These are phyloP conservation scores for Suillia variegata DNA, from an alignment of 2,888 invertebrate species.

Conservation along the genomic window DNA sequence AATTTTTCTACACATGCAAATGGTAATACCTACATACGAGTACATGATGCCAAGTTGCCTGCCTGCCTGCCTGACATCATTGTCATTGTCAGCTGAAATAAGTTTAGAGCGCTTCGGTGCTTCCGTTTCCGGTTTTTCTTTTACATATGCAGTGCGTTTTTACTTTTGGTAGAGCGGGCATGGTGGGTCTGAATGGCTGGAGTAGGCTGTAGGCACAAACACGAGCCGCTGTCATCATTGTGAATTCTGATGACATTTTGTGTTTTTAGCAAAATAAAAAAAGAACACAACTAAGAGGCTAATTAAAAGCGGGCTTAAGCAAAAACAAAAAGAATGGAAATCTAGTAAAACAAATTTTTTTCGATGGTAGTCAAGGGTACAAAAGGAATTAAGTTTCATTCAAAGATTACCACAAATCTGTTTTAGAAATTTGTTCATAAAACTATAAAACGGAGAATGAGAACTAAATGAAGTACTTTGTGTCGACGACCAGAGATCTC, in stretches of 20 bases:
- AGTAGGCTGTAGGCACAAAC: background rate
- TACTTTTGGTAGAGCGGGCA: no score
- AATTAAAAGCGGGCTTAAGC: background rate
- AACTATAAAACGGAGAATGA: no score
- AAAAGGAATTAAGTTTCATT: no score
- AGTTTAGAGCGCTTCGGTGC: background rate
- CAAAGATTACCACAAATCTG: no score
- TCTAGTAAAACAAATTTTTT: no score
- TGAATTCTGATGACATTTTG: conserved; percentile 53
- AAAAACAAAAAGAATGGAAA: no score
- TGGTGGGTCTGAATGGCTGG: no score
- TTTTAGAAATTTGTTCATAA: no score
- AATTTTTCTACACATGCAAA: background rate
- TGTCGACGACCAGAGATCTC: no score
- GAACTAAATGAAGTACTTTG: no score
- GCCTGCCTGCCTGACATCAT: no score
- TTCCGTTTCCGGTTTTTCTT: background rate
- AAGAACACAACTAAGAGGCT: background rate
- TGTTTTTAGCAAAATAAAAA: conserved; percentile 2
- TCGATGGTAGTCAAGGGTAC: no score
- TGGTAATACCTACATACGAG: background rate
- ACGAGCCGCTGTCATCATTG: conserved; percentile 45
- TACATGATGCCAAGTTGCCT: background rate
- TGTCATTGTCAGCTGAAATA: conserved; percentile 14
- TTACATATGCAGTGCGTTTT: background rate